Conservation (phyloP, 2,888 invertebrate genomes). For the Diarsia dahlii region DNA sequence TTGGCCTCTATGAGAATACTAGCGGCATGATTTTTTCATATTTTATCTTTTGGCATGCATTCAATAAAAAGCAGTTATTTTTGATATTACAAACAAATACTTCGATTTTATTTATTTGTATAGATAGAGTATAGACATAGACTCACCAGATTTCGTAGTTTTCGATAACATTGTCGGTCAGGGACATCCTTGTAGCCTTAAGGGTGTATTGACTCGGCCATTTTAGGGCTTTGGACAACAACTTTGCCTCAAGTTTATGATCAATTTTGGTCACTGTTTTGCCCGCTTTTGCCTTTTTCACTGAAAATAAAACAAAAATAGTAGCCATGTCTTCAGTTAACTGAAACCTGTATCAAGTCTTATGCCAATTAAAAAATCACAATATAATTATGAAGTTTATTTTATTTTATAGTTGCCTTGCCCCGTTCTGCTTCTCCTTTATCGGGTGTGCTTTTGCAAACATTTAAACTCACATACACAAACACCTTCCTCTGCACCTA, state of each 20-base stretch:
- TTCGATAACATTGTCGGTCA: constrained; percentile 76
- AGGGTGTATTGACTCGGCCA: constrained; percentile 76
- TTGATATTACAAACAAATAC: no score
- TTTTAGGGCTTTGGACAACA: constrained; percentile 47
- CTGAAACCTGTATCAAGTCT: neutral
- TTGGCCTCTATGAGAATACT: neutral
- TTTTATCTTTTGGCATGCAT: neutral
- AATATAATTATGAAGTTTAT: no score
- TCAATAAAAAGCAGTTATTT: neutral
- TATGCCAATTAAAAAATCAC: no score
- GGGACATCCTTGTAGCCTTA: constrained; percentile 72
- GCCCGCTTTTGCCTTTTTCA: constrained; percentile 35
- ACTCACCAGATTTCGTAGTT: constrained; percentile 76
- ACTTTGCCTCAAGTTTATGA: neutral
- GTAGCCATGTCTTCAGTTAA: neutral
- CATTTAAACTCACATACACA: neutral
- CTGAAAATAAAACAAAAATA: constrained; percentile 32
- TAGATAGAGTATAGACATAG: neutral
- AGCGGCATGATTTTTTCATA: neutral
- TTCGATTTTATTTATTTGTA: no score
- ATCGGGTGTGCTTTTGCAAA: no score
- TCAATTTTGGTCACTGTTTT: constrained; percentile 9
- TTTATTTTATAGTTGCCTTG: no score
- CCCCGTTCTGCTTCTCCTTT: no score
- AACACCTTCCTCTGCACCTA: neutral